phyloP scores from a whole-genome alignment of 1,140 invertebrate genomes.

The Theocolax elegans region DNA sequence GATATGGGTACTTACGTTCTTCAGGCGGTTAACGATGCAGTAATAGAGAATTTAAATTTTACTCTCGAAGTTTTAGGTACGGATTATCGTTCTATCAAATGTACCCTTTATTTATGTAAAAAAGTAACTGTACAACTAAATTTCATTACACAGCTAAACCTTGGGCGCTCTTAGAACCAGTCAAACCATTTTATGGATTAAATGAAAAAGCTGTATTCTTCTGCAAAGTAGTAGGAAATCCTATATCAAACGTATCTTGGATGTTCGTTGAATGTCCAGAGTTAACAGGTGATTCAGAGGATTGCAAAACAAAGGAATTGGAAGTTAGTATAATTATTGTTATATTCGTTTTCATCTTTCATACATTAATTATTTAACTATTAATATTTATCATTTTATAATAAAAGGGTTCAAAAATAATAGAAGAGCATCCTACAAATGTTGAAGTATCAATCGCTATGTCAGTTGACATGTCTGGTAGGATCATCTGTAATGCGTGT shows the following conservation, averaged over 20 bases:
- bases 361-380: background rate
- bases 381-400: background rate
- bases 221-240: constrained; percentile 65
- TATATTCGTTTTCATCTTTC: background rate
- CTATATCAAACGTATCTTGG: constrained; percentile 67
- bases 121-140: background rate
- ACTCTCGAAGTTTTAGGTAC: constrained; percentile 51
- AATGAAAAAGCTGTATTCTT: constrained; percentile 57
- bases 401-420: background rate
- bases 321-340: constrained; percentile 2
- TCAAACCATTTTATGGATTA: constrained; percentile 57
- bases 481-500: constrained; percentile 51
- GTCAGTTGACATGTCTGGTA: constrained; percentile 46
- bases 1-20: constrained; percentile 53
- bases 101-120: background rate
- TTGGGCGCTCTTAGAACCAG: background rate
- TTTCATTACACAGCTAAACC: constrained; percentile 7
- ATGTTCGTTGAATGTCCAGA: constrained; percentile 27
- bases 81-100: background rate
- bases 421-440: background rate
- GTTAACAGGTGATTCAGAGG: background rate
- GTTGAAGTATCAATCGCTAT: constrained; percentile 39
- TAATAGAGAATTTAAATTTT: constrained; percentile 48
- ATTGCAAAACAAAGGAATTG: constrained; percentile 22
- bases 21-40: constrained; percentile 45